These are phyloP conservation scores for Cenopis cana DNA, from an alignment of 2,888 invertebrate species.

Conservation along the genomic window DNA sequence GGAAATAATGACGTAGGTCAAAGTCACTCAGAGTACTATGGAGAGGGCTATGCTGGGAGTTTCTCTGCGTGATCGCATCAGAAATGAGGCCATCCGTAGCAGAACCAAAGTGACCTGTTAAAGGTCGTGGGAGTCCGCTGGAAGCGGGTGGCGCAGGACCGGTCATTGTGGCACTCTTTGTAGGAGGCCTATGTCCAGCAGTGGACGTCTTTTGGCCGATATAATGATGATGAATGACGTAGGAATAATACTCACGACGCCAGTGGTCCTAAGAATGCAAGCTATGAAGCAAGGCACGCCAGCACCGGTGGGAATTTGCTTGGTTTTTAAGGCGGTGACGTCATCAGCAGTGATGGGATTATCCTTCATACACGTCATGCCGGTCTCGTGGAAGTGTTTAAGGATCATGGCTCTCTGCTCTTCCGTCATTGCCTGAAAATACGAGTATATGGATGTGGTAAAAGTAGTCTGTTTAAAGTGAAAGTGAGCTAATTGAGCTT, in stretches of 20 bases:
- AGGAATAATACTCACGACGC: conserved; percentile 64
- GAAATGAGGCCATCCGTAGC: no score
- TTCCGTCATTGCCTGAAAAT: conserved; percentile 66
- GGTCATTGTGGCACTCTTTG: no score
- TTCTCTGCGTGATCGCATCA: no score
- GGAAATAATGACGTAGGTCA: no score
- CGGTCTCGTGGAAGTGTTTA: conserved; percentile 65
- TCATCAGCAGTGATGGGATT: conserved; percentile 63
- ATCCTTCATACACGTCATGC: conserved; percentile 64
- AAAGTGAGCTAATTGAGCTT: neutral
- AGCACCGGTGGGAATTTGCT: conserved; percentile 61
- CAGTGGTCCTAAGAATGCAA: conserved; percentile 68
- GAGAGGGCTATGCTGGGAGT: no score
- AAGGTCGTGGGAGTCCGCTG: no score
- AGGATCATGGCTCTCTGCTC: conserved; percentile 68
- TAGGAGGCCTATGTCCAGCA: no score
- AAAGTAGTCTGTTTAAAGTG: neutral
- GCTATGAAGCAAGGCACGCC: conserved; percentile 73
- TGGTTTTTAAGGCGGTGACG: conserved; percentile 58
- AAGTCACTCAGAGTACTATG: no score
- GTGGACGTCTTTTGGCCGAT: no score
- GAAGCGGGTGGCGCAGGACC: no score
- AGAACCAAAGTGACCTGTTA: no score
- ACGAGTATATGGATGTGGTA: conserved; percentile 18
- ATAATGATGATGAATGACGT: neutral